phyloP scores from a whole-genome alignment of 2,888 invertebrate genomes.

The Pycnomerus fuliginosus region DNA sequence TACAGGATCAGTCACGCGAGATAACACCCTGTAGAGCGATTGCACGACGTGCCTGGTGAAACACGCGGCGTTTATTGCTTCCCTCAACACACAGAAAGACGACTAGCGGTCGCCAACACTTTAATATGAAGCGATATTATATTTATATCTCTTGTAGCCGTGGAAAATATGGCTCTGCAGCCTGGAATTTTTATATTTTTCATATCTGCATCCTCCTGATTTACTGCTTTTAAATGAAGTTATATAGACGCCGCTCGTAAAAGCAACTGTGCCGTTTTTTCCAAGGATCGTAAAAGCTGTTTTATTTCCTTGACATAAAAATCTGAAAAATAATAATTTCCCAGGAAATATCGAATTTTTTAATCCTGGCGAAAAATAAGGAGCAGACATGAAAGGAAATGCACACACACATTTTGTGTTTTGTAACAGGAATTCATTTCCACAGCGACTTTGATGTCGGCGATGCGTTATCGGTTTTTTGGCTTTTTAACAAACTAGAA shows the following conservation, averaged over 20 bases:
- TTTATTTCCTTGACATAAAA: constrained; percentile 8
- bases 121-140: no score
- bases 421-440: constrained; percentile 42
- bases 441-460: constrained; percentile 36
- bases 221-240: constrained; percentile 28
- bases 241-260: constrained; percentile 25
- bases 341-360: neutral
- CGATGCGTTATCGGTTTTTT: constrained; percentile 36
- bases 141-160: no score
- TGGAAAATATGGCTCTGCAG: no score
- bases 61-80: constrained; percentile 12
- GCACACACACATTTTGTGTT: constrained; percentile 12
- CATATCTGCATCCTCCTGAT: constrained; percentile 20
- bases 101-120: no score
- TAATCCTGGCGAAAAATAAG: neutral
- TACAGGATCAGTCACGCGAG: constrained; percentile 13
- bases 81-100: constrained; percentile 6
- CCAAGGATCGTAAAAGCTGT: constrained; percentile 5
- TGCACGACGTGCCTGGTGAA: constrained; percentile 9
- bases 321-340: constrained; percentile 6
- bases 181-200: constrained; percentile 4
- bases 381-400: constrained; percentile 10
- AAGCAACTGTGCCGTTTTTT: constrained; percentile 18
- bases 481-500: constrained; percentile 40
- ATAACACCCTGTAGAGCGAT: constrained; percentile 14